Evolutionary conservation across 2,888 invertebrate genomes (phyloP).

Genomic region (Athalia circularis): DNA sequence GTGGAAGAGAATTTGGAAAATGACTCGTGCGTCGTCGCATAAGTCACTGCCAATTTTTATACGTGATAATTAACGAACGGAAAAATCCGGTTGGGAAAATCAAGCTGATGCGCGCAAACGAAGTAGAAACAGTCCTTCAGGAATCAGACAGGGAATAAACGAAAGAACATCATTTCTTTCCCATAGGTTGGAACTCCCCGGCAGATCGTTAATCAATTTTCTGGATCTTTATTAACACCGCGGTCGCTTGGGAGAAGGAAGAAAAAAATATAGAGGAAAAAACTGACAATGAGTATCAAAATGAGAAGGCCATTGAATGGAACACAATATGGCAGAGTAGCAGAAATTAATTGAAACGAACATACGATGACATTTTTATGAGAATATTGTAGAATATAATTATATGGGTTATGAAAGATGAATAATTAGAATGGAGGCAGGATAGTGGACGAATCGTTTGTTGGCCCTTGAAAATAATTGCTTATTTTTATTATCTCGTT

Average conservation of each 20-base stretch:
- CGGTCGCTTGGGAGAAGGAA: neutral
- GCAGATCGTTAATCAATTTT: neutral
- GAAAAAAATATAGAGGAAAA: neutral
- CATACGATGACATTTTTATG: too few relatives aligned
- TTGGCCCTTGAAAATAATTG: conserved; percentile 27
- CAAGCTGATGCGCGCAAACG: too few relatives aligned
- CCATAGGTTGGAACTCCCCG: neutral
- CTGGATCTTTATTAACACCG: neutral
- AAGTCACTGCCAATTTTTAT: neutral
- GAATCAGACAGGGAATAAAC: neutral
- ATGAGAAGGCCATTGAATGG: too few relatives aligned
- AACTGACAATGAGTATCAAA: too few relatives aligned
- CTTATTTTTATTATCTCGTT: conserved; percentile 36
- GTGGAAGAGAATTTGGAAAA: neutral
- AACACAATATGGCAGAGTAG: too few relatives aligned
- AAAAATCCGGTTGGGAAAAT: too few relatives aligned
- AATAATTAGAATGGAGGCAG: neutral
- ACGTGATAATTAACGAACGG: neutral
- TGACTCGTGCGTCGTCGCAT: neutral
- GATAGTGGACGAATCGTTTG: neutral
- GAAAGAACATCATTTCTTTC: neutral
- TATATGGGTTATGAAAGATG: neutral
- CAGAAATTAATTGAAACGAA: too few relatives aligned
- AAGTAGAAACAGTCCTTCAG: conserved; percentile 25
- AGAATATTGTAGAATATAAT: too few relatives aligned